A percentile compares a stretch with the other conserved stretches of the same genome.
Conservation (phyloP, 2,888 invertebrate genomes). For the Muscina levida region DNA sequence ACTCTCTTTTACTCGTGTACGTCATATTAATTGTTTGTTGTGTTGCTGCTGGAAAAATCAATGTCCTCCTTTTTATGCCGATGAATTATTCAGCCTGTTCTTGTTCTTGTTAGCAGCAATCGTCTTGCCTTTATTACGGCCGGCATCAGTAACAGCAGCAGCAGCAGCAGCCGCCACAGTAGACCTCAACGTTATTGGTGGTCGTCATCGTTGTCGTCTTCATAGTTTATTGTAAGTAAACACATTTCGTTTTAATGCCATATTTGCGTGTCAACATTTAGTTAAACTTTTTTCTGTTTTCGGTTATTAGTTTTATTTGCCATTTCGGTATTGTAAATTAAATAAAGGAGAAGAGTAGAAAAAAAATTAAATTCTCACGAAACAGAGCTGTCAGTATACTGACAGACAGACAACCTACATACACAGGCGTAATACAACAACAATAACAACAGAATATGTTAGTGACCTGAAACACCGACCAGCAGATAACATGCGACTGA, state of each 20-base stretch:
- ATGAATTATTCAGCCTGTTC: background rate
- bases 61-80: background rate
- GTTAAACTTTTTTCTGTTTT: background rate
- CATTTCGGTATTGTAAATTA: constrained; percentile 22
- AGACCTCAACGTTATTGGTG: background rate
- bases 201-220: background rate
- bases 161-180: background rate
- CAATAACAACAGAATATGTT: too few relatives aligned
- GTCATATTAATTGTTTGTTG: too few relatives aligned
- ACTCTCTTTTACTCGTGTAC: too few relatives aligned
- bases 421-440: too few relatives aligned
- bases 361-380: background rate
- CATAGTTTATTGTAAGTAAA: constrained; percentile 17
- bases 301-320: constrained; percentile 36
- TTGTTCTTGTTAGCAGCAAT: background rate
- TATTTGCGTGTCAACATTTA: constrained; percentile 37
- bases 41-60: too few relatives aligned
- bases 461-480: too few relatives aligned
- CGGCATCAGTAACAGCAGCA: too few relatives aligned
- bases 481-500: too few relatives aligned
- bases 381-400: background rate
- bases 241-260: constrained; percentile 38
- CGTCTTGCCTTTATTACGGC: too few relatives aligned
- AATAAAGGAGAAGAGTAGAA: background rate
- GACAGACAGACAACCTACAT: background rate